These are phyloP conservation scores for Capreolus pygargus DNA, from an alignment of 2,113 vertebrate species.

Conservation along the genomic window DNA sequence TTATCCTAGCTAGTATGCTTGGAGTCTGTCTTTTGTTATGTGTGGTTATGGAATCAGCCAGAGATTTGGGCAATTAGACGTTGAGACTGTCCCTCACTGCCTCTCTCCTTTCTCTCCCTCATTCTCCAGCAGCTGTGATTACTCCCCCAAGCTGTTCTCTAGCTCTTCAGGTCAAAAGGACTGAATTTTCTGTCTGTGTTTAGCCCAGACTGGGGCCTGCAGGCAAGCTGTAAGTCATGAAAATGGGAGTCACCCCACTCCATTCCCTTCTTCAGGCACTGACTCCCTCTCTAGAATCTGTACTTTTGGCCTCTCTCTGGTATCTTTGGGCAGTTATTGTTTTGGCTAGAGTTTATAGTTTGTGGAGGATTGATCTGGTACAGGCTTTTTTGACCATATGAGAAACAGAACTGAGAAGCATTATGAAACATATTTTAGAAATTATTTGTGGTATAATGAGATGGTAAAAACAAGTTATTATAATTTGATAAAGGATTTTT, in stretches of 20 bases:
- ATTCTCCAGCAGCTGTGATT: neutral
- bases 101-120: neutral
- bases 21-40: neutral
- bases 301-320: neutral
- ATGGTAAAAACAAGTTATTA: neutral
- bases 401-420: neutral
- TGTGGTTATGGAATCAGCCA: neutral
- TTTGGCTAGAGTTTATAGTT: neutral
- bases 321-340: neutral
- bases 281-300: neutral
- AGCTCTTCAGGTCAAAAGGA: neutral
- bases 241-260: neutral
- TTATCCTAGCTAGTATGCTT: neutral
- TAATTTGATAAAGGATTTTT: conserved; percentile 1
- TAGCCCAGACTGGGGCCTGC: neutral
- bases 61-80: neutral
- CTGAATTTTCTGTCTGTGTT: neutral
- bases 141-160: neutral
- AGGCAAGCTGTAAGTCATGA: neutral
- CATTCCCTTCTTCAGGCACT: neutral
- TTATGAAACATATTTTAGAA: conserved; percentile 35
- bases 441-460: neutral
- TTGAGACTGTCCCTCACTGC: neutral
- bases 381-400: neutral
- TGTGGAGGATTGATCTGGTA: neutral